A percentile compares a stretch with the other conserved stretches of the same genome.
phyloP scores from a whole-genome alignment of 2,888 invertebrate genomes.

The Micropterix aruncella region DNA sequence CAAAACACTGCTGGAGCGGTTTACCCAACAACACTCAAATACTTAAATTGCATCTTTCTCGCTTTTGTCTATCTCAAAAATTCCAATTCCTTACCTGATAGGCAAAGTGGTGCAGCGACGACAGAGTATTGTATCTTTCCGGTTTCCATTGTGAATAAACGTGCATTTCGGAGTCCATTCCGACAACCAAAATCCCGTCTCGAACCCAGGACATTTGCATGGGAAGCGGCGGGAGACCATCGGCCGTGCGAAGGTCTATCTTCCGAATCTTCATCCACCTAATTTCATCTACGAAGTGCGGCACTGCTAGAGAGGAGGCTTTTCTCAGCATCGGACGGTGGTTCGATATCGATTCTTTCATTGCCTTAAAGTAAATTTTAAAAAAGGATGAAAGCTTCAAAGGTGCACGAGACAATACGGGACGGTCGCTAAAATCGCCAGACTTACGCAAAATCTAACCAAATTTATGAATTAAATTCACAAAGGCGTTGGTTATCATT shows the following conservation, averaged over 20 bases:
- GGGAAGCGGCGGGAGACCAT: conserved; percentile 90
- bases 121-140: conserved; percentile 19
- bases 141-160: conserved; percentile 98
- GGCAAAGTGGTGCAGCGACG: conserved; percentile 9
- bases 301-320: conserved; percentile 82
- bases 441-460: too few relatives aligned
- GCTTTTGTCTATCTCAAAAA: not conserved
- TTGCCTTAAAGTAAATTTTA: conserved; percentile 39
- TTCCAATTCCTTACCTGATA: conserved; percentile 8
- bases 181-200: conserved; percentile 94
- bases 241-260: conserved; percentile 84
- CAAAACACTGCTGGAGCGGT: too few relatives aligned
- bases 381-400: too few relatives aligned
- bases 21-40: too few relatives aligned
- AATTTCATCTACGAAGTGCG: conserved; percentile 82
- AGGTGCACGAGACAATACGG: too few relatives aligned
- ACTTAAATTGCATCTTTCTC: not conserved
- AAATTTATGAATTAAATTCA: too few relatives aligned
- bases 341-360: conserved; percentile 74
- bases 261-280: conserved; percentile 93
- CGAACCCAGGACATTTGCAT: conserved; percentile 99
- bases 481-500: too few relatives aligned
- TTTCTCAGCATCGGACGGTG: conserved; percentile 78
- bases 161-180: conserved; percentile 99
- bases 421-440: too few relatives aligned